Percentiles rank a stretch among this genome's conserved stretches.
These are phyloP conservation scores for Trematocara stigmaticum DNA, from an alignment of 2,113 vertebrate genomes.

Conservation along the genomic window DNA sequence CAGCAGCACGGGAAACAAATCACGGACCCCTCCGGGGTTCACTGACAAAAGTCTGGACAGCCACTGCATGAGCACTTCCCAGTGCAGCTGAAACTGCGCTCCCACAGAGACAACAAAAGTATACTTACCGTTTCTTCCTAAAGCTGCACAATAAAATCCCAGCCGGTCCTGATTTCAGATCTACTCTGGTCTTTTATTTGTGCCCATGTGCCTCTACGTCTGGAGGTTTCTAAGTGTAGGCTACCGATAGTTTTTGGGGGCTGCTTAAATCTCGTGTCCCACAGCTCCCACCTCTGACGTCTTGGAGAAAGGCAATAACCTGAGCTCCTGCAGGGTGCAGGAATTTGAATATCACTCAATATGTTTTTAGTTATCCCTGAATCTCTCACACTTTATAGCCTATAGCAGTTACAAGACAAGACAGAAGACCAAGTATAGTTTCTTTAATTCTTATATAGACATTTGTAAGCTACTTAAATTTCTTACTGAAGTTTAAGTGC, in stretches of 20 bases:
- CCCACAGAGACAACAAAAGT: neutral
- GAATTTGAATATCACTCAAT: neutral
- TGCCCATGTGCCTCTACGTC: neutral
- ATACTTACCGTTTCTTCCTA: conserved; percentile 13
- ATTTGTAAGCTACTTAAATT: neutral
- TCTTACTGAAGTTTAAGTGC: neutral
- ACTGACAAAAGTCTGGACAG: neutral
- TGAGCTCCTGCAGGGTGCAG: neutral
- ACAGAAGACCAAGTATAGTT: neutral
- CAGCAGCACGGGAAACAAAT: neutral
- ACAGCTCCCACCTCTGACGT: conserved; percentile 67
- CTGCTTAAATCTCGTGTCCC: neutral
- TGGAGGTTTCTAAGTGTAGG: conserved; percentile 21
- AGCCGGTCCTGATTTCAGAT: neutral
- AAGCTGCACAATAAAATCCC: neutral
- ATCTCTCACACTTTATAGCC: neutral
- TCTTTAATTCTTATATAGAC: neutral
- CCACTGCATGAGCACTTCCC: neutral
- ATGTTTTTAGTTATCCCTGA: neutral
- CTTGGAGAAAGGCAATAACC: conserved; percentile 46
- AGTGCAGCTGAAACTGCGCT: neutral
- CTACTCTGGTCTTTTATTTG: neutral
- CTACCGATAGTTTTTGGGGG: neutral
- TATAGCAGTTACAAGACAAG: neutral
- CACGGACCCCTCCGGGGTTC: neutral